Conservation (phyloP, 1,140 invertebrate genomes). For the Sitophilus oryzae region DNA sequence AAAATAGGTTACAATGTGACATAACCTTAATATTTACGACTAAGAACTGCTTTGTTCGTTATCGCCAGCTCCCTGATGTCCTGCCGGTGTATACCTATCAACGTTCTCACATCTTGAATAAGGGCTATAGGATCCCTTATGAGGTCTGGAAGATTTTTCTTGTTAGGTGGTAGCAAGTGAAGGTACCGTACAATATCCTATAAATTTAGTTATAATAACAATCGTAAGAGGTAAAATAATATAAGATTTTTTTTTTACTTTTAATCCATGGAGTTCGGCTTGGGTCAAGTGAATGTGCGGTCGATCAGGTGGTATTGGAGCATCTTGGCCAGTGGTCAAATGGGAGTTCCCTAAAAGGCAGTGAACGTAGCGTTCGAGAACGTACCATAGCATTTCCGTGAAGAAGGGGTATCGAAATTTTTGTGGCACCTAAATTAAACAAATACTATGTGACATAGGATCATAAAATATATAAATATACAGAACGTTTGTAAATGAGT, state of each 20-base stretch:
- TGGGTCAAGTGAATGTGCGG: conserved; percentile 71
- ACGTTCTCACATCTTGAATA: conserved; percentile 78
- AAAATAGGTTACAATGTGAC: neutral
- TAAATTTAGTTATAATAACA: no score
- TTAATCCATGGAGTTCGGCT: conserved; percentile 82
- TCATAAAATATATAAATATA: conserved; percentile 3
- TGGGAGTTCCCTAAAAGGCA: conserved; percentile 80
- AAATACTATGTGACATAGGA: neutral
- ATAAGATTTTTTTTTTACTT: no score
- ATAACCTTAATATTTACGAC: conserved; percentile 14
- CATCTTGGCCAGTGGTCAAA: conserved; percentile 54
- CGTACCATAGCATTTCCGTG: conserved; percentile 97
- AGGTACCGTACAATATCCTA: conserved; percentile 85
- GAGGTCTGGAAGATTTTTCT: conserved; percentile 88
- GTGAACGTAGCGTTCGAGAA: conserved; percentile 86
- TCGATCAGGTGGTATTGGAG: conserved; percentile 40
- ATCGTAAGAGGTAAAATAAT: no score
- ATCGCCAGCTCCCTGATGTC: conserved; percentile 77
- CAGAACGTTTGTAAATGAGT: no score
- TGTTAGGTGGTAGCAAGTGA: conserved; percentile 77
- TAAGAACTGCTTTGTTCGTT: conserved; percentile 71
- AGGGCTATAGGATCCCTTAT: conserved; percentile 83
- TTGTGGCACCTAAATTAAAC: conserved; percentile 69
- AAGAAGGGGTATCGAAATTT: conserved; percentile 98
- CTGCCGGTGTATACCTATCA: conserved; percentile 82